Evolutionary conservation across 2,797 vertebrate genomes (phyloP), one percentile per base, ranked within the genome.

Genomic region (Cryptoblepharus egeriae): DNA sequence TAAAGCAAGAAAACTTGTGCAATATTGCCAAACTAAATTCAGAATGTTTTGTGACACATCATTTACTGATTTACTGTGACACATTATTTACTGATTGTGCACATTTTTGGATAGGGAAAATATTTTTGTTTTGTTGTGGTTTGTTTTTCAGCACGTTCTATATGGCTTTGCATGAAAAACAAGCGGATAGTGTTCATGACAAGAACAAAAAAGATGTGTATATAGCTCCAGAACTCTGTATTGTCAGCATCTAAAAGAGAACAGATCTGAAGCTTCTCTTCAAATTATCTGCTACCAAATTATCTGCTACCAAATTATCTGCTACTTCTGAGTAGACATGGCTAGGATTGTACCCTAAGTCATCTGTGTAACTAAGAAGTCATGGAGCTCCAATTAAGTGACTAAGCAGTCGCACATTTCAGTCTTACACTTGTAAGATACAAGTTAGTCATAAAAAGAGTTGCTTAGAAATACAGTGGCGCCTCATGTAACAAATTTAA

Each of bases 11-110:
- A 57, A 37, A 49, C 32, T 37, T 77, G 71, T 85, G 39, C 28
- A 87, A 84, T 45, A 49, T 16, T 76, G 65, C 71, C 45, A 79
- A 87, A 69, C 30, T 89, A 81, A 81, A 84, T 85, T 86, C 82
- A 77, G 65, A 89, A 78, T 75, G 42, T 35, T 83, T 70, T 49
- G 74, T 13, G 24, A 10, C 32, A 67, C 4, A 60, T 35, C 9
- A 75, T 74, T 65, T 73, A 24, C 52, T 68, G 37, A 60, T 68
- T 73, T 80, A n/a, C n/a, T n/a, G n/a, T 61, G 79, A 73, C 32
- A 67, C 4, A 60, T 35, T 5, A 75, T 74, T 65, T 73, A 24
- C 52, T 68, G 39, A 73, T 58, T 28, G n/a, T 45, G 5, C 24
- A 63, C 5, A 52, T 60, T 71, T 74, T 45, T 28, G 20, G 68